Evolutionary conservation across 2,888 invertebrate species (phyloP).

Genomic region (Mythimna loreyi): DNA sequence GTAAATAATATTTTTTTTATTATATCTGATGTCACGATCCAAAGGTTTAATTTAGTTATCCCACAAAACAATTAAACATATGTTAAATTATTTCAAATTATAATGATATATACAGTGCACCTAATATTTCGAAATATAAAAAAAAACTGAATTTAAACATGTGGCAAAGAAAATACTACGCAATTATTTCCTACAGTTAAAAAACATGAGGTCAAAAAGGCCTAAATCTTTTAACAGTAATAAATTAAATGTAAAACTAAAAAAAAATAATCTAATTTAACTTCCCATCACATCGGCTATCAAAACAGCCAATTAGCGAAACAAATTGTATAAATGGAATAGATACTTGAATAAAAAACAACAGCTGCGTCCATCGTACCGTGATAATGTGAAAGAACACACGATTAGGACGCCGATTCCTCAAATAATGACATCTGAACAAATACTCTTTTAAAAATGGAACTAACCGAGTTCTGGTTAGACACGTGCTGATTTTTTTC

Average conservation of each 20-base stretch:
- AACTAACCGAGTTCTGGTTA: slow-evolving; percentile 59
- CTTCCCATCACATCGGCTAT: slow-evolving; percentile 52
- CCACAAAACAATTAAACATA: too few species aligned
- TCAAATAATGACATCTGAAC: slow-evolving; percentile 82
- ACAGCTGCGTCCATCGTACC: slow-evolving; percentile 80
- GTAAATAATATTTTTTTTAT: background rate
- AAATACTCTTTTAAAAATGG: slow-evolving; percentile 75
- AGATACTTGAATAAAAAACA: slow-evolving; percentile 64
- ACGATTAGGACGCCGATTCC: slow-evolving; percentile 73
- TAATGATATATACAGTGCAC: too few species aligned
- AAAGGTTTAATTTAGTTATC: too few species aligned
- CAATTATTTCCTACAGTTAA: too few species aligned
- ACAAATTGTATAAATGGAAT: slow-evolving; percentile 66
- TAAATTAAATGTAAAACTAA: background rate
- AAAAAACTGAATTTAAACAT: background rate
- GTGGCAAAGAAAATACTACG: background rate
- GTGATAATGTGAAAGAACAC: slow-evolving; percentile 74
- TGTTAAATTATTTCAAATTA: too few species aligned
- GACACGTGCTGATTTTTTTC: slow-evolving; percentile 63
- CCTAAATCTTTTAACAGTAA: background rate
- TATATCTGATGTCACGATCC: too few species aligned
- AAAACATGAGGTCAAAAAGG: background rate
- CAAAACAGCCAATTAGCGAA: slow-evolving; percentile 73
- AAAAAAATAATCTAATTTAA: slow-evolving; percentile 40
- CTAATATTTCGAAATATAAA: background rate